phyloP scores from a whole-genome alignment of 2,113 vertebrate genomes.

The Drymodes brunneopygia region DNA sequence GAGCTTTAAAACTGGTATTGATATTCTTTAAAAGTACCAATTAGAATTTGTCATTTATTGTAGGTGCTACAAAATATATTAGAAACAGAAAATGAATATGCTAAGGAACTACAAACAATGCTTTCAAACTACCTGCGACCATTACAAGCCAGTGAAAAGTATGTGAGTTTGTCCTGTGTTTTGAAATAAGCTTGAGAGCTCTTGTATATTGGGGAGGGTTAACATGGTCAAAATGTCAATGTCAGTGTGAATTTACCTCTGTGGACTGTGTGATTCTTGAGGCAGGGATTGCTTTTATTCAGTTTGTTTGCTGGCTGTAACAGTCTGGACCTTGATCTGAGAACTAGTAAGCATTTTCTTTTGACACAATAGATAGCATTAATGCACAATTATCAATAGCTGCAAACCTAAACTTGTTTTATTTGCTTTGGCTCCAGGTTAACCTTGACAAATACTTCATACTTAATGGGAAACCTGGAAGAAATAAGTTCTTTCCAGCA shows the following conservation, averaged over 20 bases:
- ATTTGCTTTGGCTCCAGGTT: conserved; percentile 74
- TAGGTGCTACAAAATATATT: conserved; percentile 99
- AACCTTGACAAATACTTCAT: conserved; percentile 77
- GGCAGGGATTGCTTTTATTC: background rate
- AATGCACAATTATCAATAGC: background rate
- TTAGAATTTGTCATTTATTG: conserved; percentile 36
- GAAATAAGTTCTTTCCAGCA: conserved; percentile 98
- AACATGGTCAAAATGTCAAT: background rate
- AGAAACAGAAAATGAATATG: conserved; percentile 97
- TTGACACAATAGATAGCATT: background rate
- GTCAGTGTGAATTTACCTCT: background rate
- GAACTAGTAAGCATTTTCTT: background rate
- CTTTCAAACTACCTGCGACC: conserved; percentile 90
- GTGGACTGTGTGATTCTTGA: background rate
- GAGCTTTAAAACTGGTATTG: background rate
- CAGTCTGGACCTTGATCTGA: background rate
- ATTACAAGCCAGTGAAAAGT: conserved; percentile 93
- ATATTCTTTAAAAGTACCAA: background rate
- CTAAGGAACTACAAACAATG: conserved; percentile 93
- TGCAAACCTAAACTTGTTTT: background rate
- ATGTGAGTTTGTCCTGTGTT: conserved; percentile 59
- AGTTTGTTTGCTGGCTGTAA: background rate
- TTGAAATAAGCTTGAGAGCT: background rate
- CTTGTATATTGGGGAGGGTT: background rate
- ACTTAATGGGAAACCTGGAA: conserved; percentile 94